Conservation (phyloP, 1,140 invertebrate genomes). For the Hylaeus volcanicus region DNA sequence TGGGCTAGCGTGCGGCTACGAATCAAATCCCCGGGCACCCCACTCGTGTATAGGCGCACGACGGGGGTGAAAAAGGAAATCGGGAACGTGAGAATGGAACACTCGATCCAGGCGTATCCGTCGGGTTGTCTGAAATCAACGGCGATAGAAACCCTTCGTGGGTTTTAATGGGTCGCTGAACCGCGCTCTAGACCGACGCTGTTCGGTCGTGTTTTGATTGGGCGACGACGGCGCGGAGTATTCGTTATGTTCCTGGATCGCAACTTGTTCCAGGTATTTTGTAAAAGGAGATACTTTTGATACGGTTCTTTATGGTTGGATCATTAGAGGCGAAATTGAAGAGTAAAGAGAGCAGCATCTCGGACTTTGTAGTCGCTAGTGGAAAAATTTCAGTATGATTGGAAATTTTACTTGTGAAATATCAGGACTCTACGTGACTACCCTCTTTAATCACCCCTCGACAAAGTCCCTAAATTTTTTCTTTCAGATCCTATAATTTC, state of each 20-base stretch:
- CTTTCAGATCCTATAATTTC: too few relatives aligned
- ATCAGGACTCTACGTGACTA: too few relatives aligned
- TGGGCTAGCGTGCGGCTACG: slow-evolving; percentile 21
- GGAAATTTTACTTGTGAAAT: too few relatives aligned
- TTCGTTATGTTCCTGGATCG: too few relatives aligned
- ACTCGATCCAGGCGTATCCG: slow-evolving; percentile 17
- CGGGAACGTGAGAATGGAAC: slow-evolving; percentile 58
- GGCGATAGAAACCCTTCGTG: background rate
- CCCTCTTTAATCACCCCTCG: too few relatives aligned
- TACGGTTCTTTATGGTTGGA: background rate
- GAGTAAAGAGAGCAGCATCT: too few relatives aligned
- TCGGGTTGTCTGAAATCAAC: slow-evolving; percentile 16
- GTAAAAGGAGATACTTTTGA: background rate
- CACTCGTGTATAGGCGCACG: background rate
- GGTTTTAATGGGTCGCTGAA: slow-evolving; percentile 42
- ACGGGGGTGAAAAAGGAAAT: slow-evolving; percentile 18
- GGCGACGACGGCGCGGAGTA: background rate
- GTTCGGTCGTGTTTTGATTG: slow-evolving; percentile 6
- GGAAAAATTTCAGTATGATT: too few relatives aligned
- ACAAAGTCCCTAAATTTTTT: too few relatives aligned
- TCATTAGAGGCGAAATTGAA: too few relatives aligned
- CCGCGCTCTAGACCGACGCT: background rate
- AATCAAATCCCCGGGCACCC: slow-evolving; percentile 5
- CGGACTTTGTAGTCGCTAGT: too few relatives aligned
- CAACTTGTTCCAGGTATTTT: too few relatives aligned